Conservation (phyloP, 2,113 vertebrate genomes). For the Tricholaema leucomelas region DNA sequence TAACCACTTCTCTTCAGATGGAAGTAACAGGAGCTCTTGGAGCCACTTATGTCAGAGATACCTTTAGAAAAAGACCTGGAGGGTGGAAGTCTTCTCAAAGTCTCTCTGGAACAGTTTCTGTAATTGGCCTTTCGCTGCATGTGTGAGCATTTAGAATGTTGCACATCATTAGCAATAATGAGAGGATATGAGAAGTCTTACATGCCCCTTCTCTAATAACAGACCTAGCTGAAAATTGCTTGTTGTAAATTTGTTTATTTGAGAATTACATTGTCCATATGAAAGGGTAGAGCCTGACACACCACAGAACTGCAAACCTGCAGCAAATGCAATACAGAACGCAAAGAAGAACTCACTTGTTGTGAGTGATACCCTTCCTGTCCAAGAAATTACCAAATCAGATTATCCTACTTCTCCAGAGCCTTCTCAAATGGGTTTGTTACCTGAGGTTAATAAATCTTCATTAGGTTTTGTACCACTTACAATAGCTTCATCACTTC, state of each 20-base stretch:
- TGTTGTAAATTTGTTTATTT: not conserved
- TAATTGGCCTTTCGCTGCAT: not conserved
- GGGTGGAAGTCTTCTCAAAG: not conserved
- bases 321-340: not conserved
- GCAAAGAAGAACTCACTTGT: not conserved
- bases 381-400: constrained; percentile 21
- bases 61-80: not conserved
- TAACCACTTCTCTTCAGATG: not conserved
- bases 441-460: constrained; percentile 44
- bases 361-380: constrained; percentile 10
- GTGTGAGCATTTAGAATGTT: not conserved
- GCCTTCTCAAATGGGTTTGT: constrained; percentile 8
- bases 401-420: constrained; percentile 49
- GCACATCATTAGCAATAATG: not conserved
- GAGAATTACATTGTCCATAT: constrained; percentile 17
- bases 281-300: not conserved
- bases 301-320: not conserved
- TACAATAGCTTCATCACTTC: constrained; percentile 17
- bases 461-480: constrained; percentile 16
- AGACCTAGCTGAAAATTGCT: not conserved
- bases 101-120: not conserved
- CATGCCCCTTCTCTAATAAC: not conserved
- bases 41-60: not conserved
- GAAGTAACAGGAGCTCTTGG: not conserved
- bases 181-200: not conserved